Base-by-base conservation (phyloP, 2,888 invertebrate species). In the Ditylenchus weischeri region DNA sequence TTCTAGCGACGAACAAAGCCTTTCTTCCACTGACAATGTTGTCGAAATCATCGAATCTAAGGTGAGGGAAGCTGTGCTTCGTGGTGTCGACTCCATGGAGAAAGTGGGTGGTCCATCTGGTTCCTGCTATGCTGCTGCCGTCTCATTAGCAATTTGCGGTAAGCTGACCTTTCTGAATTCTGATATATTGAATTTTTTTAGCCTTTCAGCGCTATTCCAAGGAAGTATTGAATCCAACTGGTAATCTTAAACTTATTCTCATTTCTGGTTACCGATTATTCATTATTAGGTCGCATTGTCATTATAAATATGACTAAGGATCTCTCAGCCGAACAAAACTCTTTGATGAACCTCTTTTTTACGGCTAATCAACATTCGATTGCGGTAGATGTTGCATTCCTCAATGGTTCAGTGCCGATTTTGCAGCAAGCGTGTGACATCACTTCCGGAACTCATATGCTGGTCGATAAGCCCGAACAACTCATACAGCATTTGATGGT, bases 261-360 rank as follows among this genome's bases (percentile, higher is more conserved):
- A 15, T 15, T 43, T 15, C 2, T 43, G 15, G 1, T 43, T 1
- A 43, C 3, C 3, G 15, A 43, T 2, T 8, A 15, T 15, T 5
- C 29, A 29, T 43, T 43, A 6, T 43, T 58, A 36, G 72, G 72
- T 10, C 62, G 69, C 10, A 62, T 72, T 4, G 64, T 72, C 13
- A 57, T 86, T 0, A 88, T 95, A 0, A 92, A 94, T 0, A 92
- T 92, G 18, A 91, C 93, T 83, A 89, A 90, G 47, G 92, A 92
- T 83, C 91, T 91, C 7, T 91, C 92, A 0, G 90, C 91, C 0
- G 95, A 96, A 83, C 96, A 98, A 81, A 93, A 96, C 89, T 93
- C 92, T 83, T 93, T 94, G 79, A 96, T 96, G 94, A 96, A 96
- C 84, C 91, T 92, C 2, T 94, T 96, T 84, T 95, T 96, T 81